Base-by-base conservation (phyloP, 1,140 invertebrate species). In the Aphis gossypii region DNA sequence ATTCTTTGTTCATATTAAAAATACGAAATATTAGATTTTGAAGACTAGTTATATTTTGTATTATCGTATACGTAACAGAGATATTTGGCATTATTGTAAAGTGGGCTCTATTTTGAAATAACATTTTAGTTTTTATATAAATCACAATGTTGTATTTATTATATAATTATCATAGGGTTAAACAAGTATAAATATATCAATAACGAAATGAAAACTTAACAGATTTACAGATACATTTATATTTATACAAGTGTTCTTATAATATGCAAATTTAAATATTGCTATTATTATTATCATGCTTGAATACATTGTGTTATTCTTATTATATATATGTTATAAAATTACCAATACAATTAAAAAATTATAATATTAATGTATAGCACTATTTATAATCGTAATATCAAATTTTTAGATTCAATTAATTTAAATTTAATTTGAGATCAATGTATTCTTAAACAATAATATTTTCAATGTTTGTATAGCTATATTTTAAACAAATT, bases 241-340 rank as follows among this genome's bases (percentile, higher is more conserved):
- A 90, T 56, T 90, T 56, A 56, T 60, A 90, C 88, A 90, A 54
- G 25, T 90, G 88, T 41, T 90, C 30, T 86, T 86, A 14, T 60
- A 90, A 14, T 41, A 90, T 88, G 46, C 46, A 88, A 88, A 88
- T 46, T 88, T 35, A 51, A 51, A 20, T 86, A 88, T 88, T 88
- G 46, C 30, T 51, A 51, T n/a, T 88, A 51, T 88, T 35, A 35
- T 51, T 23, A 54, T n/a, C n/a, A 35, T 51, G n/a, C 86, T 8
- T 8, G 35, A 86, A 11, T 20, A 76, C 11, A 76, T 76, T 18
- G 18, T 76, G 4, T 76, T 6, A 76, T 41, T 41, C 38, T 41
- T 41, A 41, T 76, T n/a, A n/a, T 68, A 25, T 30, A 4, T 60
- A 56, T 30, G 9, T 56, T 56, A 30, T 23, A 18, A n/a, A 4